Conservation (phyloP, 2,113 vertebrate genomes). For the Rhadina sibilatrix region DNA sequence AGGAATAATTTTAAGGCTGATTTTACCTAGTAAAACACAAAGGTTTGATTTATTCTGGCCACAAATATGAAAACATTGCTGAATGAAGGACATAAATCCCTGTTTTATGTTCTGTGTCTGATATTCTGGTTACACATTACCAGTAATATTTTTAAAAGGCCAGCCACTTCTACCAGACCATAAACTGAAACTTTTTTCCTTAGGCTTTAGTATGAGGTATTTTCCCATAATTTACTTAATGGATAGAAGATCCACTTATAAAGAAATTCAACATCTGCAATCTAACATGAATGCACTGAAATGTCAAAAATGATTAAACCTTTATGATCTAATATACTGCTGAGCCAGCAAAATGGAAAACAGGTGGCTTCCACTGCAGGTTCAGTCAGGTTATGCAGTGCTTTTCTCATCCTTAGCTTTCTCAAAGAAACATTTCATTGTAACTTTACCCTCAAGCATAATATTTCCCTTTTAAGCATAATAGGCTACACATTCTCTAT, state of each 20-base stretch:
- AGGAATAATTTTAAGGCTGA: background rate
- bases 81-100: background rate
- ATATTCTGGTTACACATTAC: background rate
- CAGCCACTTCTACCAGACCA: background rate
- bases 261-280: slow-evolving; percentile 24
- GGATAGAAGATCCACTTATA: slow-evolving; percentile 27
- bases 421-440: background rate
- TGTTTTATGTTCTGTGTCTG: background rate
- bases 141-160: background rate
- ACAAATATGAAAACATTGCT: background rate
- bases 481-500: background rate
- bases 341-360: slow-evolving; percentile 48
- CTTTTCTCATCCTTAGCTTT: background rate
- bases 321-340: slow-evolving; percentile 13
- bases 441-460: background rate
- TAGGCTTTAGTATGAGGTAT: slow-evolving; percentile 18
- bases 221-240: slow-evolving; percentile 50
- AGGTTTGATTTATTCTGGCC: background rate
- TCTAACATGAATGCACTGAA: slow-evolving; percentile 28
- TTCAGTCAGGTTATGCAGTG: slow-evolving; percentile 23
- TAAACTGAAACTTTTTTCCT: background rate
- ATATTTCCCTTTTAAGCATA: slow-evolving; percentile 21
- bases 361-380: slow-evolving; percentile 31
- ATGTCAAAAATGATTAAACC: slow-evolving; percentile 36
- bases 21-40: background rate